Evolutionary conservation across 2,888 invertebrate species (phyloP).

Genomic region (Piscicola geometra): DNA sequence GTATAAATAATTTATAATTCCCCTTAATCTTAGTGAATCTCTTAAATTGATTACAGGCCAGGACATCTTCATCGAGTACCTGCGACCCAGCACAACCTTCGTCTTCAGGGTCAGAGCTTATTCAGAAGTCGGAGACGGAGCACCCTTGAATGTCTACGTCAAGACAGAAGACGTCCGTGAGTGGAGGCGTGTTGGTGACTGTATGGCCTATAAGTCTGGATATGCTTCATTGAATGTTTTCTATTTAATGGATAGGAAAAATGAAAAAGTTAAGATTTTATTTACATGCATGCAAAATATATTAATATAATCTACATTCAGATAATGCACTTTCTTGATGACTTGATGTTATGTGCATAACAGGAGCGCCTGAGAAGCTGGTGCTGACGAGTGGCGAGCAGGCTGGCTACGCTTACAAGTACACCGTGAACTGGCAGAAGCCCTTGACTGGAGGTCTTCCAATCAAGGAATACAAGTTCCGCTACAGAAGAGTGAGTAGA

Average conservation of each 20-base stretch:
- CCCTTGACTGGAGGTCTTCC: conserved; percentile 45
- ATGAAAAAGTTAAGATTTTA: no score
- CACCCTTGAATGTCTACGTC: conserved; percentile 28
- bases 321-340: no score
- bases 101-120: conserved; percentile 39
- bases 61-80: conserved; percentile 39
- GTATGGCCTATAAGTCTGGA: not conserved
- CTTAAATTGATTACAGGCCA: no score
- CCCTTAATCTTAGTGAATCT: no score
- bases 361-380: conserved; percentile 26
- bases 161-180: conserved; percentile 40
- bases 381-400: conserved; percentile 8
- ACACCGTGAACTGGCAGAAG: conserved; percentile 44
- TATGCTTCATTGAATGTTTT: not conserved
- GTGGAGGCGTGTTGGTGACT: conserved; percentile 3
- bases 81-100: conserved; percentile 40
- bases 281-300: no score
- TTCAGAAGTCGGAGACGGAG: conserved; percentile 40
- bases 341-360: no score
- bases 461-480: conserved; percentile 45
- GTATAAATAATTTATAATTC: no score
- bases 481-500: conserved; percentile 41
- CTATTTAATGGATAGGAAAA: no score
- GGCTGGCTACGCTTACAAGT: conserved; percentile 36
- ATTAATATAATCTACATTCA: not conserved